These are phyloP conservation scores for Toxotes chatareus DNA, from an alignment of 2,113 vertebrate genomes.

Conservation along the genomic window DNA sequence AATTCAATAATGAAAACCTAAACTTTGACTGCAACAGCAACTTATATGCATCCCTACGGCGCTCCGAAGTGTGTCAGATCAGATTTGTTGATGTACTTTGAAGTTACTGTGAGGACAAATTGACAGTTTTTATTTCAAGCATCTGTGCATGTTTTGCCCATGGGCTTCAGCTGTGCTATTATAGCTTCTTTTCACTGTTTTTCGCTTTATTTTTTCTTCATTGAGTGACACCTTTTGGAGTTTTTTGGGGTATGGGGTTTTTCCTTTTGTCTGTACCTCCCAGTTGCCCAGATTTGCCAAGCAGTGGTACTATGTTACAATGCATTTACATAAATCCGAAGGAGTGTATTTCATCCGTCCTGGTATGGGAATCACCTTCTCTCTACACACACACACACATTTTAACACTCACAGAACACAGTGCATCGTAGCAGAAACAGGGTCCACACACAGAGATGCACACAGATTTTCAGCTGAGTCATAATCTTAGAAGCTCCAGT, in stretches of 20 bases:
- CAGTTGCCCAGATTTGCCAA: slow-evolving; percentile 44
- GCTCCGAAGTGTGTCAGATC: slow-evolving; percentile 32
- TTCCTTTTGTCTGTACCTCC: not conserved
- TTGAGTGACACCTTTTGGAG: slow-evolving; percentile 15
- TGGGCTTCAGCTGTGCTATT: slow-evolving; percentile 7
- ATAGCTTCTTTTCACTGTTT: slow-evolving; percentile 4
- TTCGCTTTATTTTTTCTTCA: not conserved
- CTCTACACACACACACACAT: not conserved
- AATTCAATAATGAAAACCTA: not conserved
- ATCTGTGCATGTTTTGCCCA: slow-evolving; percentile 35
- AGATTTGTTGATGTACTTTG: slow-evolving; percentile 38
- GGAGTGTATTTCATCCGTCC: slow-evolving; percentile 36
- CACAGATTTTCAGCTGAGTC: slow-evolving; percentile 63
- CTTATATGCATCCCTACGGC: not conserved
- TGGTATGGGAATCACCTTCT: slow-evolving; percentile 40
- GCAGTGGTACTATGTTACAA: slow-evolving; percentile 42
- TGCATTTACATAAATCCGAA: slow-evolving; percentile 57
- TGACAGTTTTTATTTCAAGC: slow-evolving; percentile 46
- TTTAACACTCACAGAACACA: slow-evolving; percentile 15
- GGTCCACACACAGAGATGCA: slow-evolving; percentile 19
- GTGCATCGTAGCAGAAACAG: slow-evolving; percentile 27
- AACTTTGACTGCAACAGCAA: slow-evolving; percentile 5
- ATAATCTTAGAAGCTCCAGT: slow-evolving; percentile 56
- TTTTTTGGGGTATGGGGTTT: not conserved
- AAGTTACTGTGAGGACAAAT: slow-evolving; percentile 46